These are phyloP conservation scores for Ceratina calcarata DNA, from an alignment of 1,140 invertebrate genomes.

Conservation along the genomic window DNA sequence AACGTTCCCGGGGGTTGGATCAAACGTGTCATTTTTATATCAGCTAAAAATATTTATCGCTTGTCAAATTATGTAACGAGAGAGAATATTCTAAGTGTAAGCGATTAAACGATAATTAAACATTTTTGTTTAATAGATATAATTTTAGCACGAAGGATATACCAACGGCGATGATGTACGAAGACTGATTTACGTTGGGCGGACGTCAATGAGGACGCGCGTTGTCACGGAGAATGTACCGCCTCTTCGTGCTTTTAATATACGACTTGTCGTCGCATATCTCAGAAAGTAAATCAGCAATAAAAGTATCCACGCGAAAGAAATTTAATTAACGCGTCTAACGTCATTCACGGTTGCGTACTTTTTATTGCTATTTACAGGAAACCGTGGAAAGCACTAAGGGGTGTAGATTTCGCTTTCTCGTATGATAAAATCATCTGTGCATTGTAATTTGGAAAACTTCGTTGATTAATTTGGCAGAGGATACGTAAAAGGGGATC, in stretches of 20 bases:
- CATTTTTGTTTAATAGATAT: too few species aligned
- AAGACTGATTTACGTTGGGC: slow-evolving; percentile 43
- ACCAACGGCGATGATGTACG: slow-evolving; percentile 32
- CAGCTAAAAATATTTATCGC: too few species aligned
- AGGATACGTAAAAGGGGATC: slow-evolving; percentile 7
- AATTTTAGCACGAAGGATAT: too few species aligned
- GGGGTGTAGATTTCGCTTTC: not conserved
- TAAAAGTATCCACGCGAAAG: slow-evolving; percentile 36
- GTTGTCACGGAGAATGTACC: slow-evolving; percentile 32
- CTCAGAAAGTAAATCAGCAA: slow-evolving; percentile 26
- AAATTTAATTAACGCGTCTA: slow-evolving; percentile 36
- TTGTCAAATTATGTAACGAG: not conserved
- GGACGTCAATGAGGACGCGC: slow-evolving; percentile 36
- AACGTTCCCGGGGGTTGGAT: not conserved
- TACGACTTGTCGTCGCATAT: slow-evolving; percentile 24
- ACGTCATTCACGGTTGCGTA: not conserved
- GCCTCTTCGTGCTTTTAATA: slow-evolving; percentile 25
- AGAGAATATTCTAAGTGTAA: not conserved
- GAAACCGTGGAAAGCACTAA: not conserved
- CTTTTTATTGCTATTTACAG: not conserved
- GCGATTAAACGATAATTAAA: too few species aligned
- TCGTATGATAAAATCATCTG: too few species aligned
- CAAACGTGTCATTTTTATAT: not conserved
- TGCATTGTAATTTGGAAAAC: too few species aligned
- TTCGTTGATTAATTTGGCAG: too few species aligned